Evolutionary conservation across 2,113 vertebrate species (phyloP).

Genomic region (Leptocoma aspasia): DNA sequence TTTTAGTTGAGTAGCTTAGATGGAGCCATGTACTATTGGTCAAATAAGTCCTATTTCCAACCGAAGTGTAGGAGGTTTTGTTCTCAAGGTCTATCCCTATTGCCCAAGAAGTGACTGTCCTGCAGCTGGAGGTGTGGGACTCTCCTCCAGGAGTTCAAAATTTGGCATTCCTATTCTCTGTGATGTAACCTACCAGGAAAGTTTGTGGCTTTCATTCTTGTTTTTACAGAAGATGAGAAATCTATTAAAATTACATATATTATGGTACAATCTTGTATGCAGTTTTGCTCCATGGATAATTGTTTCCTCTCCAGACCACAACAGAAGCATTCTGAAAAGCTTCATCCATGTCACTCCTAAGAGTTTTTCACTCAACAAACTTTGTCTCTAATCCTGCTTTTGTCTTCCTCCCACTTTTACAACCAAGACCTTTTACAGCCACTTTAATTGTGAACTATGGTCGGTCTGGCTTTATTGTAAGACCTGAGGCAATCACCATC

Average conservation of each 20-base stretch:
- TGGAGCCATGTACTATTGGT: not conserved
- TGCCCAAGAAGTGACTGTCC: not conserved
- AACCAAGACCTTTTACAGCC: not conserved
- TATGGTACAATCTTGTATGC: not conserved
- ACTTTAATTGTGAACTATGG: not conserved
- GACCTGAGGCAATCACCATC: not conserved
- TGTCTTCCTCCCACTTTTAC: not conserved
- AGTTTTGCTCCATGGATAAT: not conserved
- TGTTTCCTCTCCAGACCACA: not conserved
- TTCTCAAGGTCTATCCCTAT: not conserved
- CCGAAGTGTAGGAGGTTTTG: not conserved
- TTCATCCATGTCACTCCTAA: not conserved
- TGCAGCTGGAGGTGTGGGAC: not conserved
- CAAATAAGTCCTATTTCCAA: not conserved
- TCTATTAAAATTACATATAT: not conserved
- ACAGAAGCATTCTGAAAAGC: not conserved
- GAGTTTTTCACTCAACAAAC: not conserved
- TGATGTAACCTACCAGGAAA: no score
- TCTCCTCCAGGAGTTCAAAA: not conserved
- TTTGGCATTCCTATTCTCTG: not conserved
- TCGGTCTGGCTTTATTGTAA: not conserved
- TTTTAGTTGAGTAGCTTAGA: not conserved
- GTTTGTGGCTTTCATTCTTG: not conserved
- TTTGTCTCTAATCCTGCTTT: not conserved
- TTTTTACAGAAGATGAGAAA: not conserved